phyloP scores from a whole-genome alignment of 1,140 invertebrate genomes.

The Adoxophyes honmai region DNA sequence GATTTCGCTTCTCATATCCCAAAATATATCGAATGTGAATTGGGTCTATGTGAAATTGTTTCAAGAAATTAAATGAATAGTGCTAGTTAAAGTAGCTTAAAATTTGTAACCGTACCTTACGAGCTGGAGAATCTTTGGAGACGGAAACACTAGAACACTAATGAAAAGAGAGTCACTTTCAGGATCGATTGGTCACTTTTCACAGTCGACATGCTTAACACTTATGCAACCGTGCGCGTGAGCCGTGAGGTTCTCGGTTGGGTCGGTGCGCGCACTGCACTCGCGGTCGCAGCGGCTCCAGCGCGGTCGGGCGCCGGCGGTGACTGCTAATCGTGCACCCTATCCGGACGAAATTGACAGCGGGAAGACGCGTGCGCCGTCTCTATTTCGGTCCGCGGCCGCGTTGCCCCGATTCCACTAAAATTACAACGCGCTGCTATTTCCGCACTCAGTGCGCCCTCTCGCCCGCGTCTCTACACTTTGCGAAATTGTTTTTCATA shows the following conservation, averaged over 20 bases:
- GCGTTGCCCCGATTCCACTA: conserved; percentile 75
- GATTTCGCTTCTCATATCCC: conserved; percentile 64
- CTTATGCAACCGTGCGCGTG: conserved; percentile 2
- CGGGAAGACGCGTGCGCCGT: conserved; percentile 61
- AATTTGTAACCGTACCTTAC: background rate
- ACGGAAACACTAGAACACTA: background rate
- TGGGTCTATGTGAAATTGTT: conserved; percentile 26
- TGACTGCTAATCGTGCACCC: conserved; percentile 61
- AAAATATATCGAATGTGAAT: conserved; percentile 70
- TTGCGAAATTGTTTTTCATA: conserved; percentile 41
- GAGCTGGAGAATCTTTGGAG: too few species aligned
- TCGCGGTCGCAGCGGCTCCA: conserved; percentile 16
- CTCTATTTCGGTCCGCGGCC: conserved; percentile 71
- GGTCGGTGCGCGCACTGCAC: background rate
- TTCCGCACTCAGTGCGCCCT: conserved; percentile 65
- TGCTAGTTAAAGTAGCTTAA: background rate
- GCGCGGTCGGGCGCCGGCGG: conserved; percentile 19
- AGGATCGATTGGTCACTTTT: background rate
- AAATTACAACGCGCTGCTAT: conserved; percentile 72
- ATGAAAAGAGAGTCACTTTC: background rate
- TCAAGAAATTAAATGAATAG: conserved; percentile 18
- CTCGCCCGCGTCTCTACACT: conserved; percentile 42
- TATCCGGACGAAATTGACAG: conserved; percentile 73
- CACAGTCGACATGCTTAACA: background rate
- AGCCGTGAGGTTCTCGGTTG: background rate